Evolutionary conservation across 2,797 vertebrate species (phyloP), one percentile per base, ranked within the genome.

Genomic region (Phataginus tetradactyla): DNA sequence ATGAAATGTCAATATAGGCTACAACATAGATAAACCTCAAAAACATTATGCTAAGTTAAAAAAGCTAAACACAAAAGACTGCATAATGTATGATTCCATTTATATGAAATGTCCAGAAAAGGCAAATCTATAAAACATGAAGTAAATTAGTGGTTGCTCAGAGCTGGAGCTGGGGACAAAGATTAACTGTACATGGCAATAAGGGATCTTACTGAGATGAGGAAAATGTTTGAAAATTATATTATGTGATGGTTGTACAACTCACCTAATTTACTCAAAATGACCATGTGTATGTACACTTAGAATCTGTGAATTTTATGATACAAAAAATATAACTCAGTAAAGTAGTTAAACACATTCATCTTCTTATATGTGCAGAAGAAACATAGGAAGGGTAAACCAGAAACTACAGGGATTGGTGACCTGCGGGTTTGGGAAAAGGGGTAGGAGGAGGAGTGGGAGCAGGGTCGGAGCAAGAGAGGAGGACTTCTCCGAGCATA

Each of bases 321-420:
- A 5, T 81, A 63, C 51, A 7, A 51, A 86, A 86, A 93, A 74
- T 68, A 87, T n/a, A 79, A 45, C 7, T 78, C 64, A 71, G n/a
- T 71, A 53, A 95, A 85, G 25, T 34, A 66, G n/a, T 81, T 95
- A 57, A 86, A 84, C 64, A 72, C 57, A 63, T 79, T n/a, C 39
- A 91, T n/a, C 12, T 92, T 51, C 66, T 78, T 80, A 61, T 57
- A 49, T 68, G 29, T 71, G 29, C 61, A 85, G 93, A 91, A 91
- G 49, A 94, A 83, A 91, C 51, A 27, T 20, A 81, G 63, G 21
- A 91, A 80, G 29, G 27, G 66, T 39, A 90, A 87, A 63, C 37
- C 66, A 92, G 69, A 92, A 94, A 75, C 53, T 68, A 51, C 6
- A 74, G 63, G 80, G 57, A 81, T 2, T 45, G 42, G 34, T 68